Base-by-base conservation (phyloP, 2,113 vertebrate genomes). In the Takifugu flavidus region DNA sequence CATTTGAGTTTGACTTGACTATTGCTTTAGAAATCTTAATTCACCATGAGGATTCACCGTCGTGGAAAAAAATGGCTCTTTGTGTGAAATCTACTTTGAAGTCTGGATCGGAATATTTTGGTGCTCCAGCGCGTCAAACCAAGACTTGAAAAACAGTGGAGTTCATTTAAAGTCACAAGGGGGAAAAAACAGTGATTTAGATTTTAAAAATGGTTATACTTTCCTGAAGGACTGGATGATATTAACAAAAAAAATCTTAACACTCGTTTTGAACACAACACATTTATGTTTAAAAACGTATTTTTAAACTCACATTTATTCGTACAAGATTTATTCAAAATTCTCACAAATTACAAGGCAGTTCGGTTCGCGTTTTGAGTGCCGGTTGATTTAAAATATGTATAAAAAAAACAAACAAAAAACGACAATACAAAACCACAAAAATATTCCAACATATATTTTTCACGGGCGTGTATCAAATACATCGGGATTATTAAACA, bases 11-110 rank as follows among this genome's bases (percentile, higher is more conserved):
- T 93, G 95, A 95, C 94, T 97, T 93, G 94, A 92, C 94, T 91
- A 94, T 95, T 94, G 93, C 95, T 92, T 94, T 97, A 95, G 95
- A 98, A 98, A 95, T 95, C 92, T 94, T 98, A 98, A 98, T 95
- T 96, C 94, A 97, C 95, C 97, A 92, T 99, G 96, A 99, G 96
- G 96, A 98, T 98, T 94, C 95, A 95, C 94, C 93, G 94, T 94
- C 91, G 93, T 92, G 94, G 93, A 82, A 95, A 73, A 74, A 95
- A 97, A 94, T 94, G 91, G 90, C 88, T 94, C 94, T 95, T 99
- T 99, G 95, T 97, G 86, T 68, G 49, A 83, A 90, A 84, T 70
- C 79, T 87, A 86, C 95, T 98, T 99, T 99, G 97, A 99, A 95
- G 97, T 98, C 90, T 91, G 92, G 90, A 92, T 91, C 90, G 87